Evolutionary conservation across 2,888 invertebrate species (phyloP).

Genomic region (Biston betularia): DNA sequence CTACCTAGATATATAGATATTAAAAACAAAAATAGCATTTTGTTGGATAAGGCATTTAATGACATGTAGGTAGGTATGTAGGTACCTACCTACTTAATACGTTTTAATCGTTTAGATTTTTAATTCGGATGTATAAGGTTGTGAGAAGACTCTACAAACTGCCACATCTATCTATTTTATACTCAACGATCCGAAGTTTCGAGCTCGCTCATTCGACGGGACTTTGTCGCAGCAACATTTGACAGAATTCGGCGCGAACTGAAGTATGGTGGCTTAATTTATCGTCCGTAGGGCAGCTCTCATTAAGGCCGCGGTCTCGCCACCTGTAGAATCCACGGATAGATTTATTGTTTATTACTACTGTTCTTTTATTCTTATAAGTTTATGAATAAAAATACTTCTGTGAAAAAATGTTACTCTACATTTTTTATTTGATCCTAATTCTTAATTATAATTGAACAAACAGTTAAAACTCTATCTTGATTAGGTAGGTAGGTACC

Average conservation of each 20-base stretch:
- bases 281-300: slow-evolving; percentile 72
- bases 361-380: slow-evolving; percentile 39
- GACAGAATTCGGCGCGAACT: slow-evolving; percentile 63
- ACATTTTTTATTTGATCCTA: background rate
- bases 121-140: too few relatives aligned
- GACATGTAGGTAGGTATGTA: too few relatives aligned
- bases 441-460: background rate
- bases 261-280: slow-evolving; percentile 72
- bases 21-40: too few relatives aligned
- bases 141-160: background rate
- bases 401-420: background rate
- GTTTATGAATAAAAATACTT: background rate
- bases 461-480: too few relatives aligned
- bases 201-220: slow-evolving; percentile 32
- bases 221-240: slow-evolving; percentile 34
- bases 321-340: slow-evolving; percentile 77
- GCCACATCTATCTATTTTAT: slow-evolving; percentile 15
- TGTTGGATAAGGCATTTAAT: too few relatives aligned
- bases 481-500: too few relatives aligned
- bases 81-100: too few relatives aligned
- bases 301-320: slow-evolving; percentile 71
- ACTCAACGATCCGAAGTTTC: background rate
- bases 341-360: slow-evolving; percentile 63
- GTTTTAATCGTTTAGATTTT: background rate
- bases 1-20: too few relatives aligned